phyloP scores from a whole-genome alignment of 2,113 vertebrate species.

The Saccopteryx leptura region DNA sequence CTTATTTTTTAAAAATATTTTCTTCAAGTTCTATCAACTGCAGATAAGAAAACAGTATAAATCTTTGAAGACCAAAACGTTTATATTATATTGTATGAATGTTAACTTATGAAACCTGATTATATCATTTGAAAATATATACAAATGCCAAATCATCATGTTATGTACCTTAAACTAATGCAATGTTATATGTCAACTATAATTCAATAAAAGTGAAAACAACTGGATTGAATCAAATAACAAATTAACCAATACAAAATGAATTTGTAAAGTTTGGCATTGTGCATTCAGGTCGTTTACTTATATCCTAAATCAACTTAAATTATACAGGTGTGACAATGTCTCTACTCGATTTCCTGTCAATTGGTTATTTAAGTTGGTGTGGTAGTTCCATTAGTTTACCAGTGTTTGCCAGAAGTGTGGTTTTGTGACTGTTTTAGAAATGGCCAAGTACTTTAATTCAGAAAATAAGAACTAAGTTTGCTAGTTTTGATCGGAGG shows the following conservation, averaged over 20 bases:
- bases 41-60: background rate
- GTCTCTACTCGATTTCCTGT: background rate
- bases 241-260: background rate
- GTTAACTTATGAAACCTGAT: background rate
- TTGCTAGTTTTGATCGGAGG: background rate
- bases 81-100: background rate
- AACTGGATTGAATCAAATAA: background rate
- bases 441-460: background rate
- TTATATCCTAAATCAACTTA: background rate
- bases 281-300: conserved; percentile 4
- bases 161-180: background rate
- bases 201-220: background rate
- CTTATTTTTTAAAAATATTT: background rate
- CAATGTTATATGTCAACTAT: background rate
- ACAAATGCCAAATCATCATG: background rate
- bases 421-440: background rate
- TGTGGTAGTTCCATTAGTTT: background rate
- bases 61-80: background rate
- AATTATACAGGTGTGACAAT: background rate
- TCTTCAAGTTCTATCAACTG: background rate
- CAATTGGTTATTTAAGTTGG: background rate
- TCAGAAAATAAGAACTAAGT: background rate
- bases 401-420: background rate
- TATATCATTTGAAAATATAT: background rate
- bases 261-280: background rate